Evolutionary conservation across 2,888 invertebrate genomes (phyloP).

Genomic region (Deroplatys truncata): DNA sequence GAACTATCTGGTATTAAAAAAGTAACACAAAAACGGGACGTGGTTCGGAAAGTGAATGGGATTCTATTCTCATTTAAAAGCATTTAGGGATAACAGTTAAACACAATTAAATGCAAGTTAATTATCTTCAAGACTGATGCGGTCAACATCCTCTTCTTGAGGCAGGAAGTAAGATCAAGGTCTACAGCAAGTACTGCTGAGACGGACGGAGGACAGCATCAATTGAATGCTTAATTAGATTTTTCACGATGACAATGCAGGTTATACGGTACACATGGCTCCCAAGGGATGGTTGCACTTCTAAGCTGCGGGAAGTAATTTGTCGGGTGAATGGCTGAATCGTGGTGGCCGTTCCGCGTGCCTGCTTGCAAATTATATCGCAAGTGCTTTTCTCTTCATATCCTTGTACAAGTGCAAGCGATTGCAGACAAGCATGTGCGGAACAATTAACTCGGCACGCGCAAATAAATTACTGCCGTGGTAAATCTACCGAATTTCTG

Average conservation of each 20-base stretch:
- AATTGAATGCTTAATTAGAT: neutral
- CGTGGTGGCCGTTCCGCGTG: neutral
- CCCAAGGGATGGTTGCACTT: neutral
- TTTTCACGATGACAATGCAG: neutral
- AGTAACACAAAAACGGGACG: too few species aligned
- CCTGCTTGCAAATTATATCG: neutral
- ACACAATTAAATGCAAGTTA: neutral
- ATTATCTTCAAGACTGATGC: neutral
- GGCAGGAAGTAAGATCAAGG: neutral
- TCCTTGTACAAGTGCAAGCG: too few species aligned
- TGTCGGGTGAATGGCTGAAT: neutral
- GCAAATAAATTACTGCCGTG: too few species aligned
- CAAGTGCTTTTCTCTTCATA: neutral
- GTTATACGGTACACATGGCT: neutral
- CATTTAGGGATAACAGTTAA: neutral
- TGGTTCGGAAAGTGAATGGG: neutral
- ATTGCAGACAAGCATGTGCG: too few species aligned
- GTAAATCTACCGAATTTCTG: too few species aligned
- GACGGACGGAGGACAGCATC: neutral
- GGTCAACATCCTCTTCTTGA: too few species aligned
- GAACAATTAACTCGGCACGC: too few species aligned
- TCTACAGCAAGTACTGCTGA: neutral
- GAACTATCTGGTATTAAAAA: too few species aligned
- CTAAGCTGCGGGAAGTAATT: neutral
- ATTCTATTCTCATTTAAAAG: neutral